Evolutionary conservation across 2,797 vertebrate species (phyloP).

Genomic region (Steatocranus sp.): DNA sequence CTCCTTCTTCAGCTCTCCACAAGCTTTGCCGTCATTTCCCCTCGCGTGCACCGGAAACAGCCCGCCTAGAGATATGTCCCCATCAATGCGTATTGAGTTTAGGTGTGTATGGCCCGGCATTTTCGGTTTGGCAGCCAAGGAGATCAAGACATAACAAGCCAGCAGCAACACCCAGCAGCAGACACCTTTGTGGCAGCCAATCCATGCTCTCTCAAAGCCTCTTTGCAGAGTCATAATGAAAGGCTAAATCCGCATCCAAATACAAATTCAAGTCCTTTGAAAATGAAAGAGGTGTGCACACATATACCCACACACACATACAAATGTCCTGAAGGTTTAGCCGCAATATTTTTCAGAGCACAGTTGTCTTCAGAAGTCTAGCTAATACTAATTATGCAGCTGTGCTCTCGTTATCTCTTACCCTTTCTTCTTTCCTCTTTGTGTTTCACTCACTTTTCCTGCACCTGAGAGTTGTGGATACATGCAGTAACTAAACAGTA

Average conservation of each 20-base stretch:
- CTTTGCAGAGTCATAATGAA: slow-evolving; percentile 66
- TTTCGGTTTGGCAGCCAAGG: slow-evolving; percentile 83
- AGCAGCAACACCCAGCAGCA: slow-evolving; percentile 46
- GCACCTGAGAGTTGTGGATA: slow-evolving; percentile 35
- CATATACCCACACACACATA: slow-evolving; percentile 42
- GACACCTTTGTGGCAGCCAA: slow-evolving; percentile 35
- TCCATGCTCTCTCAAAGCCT: slow-evolving; percentile 51
- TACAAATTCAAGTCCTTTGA: slow-evolving; percentile 60
- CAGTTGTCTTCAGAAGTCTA: slow-evolving; percentile 61
- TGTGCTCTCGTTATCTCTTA: slow-evolving; percentile 24
- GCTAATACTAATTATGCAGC: slow-evolving; percentile 61
- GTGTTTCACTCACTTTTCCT: slow-evolving; percentile 25
- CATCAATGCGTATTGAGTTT: slow-evolving; percentile 95
- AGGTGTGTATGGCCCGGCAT: slow-evolving; percentile 88
- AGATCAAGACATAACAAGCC: slow-evolving; percentile 44
- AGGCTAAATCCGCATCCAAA: slow-evolving; percentile 64
- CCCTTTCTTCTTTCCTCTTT: slow-evolving; percentile 41
- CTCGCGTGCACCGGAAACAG: slow-evolving; percentile 92
- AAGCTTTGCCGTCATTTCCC: slow-evolving; percentile 88
- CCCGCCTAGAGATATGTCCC: slow-evolving; percentile 92
- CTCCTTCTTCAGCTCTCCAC: slow-evolving; percentile 95
- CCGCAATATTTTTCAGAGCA: slow-evolving; percentile 43
- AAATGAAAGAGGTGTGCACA: slow-evolving; percentile 42
- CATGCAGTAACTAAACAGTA: slow-evolving; percentile 39
- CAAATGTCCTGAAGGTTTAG: slow-evolving; percentile 55